Evolutionary conservation across 2,797 vertebrate species (phyloP).

Genomic region (Chaenodraco wilsoni): DNA sequence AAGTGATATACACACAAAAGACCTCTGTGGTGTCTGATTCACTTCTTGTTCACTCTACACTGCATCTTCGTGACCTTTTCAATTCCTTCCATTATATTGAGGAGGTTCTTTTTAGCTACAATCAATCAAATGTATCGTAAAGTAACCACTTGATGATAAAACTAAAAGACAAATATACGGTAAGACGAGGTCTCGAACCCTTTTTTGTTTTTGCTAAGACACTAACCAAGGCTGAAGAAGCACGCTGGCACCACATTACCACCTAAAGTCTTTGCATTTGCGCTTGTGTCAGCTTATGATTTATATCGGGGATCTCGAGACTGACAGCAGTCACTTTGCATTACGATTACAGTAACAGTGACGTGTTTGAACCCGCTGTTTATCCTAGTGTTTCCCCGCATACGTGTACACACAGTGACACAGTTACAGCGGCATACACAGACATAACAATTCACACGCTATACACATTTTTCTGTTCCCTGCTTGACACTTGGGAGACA

Average conservation of each 20-base stretch:
- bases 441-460: conserved; percentile 16
- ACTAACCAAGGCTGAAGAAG: conserved; percentile 25
- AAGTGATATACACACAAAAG: conserved; percentile 22
- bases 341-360: conserved; percentile 60
- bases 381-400: conserved; percentile 49
- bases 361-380: conserved; percentile 71
- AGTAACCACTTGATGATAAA: background rate
- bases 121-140: conserved; percentile 33
- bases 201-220: conserved; percentile 16
- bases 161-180: background rate
- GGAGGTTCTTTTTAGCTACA: conserved; percentile 41
- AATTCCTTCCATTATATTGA: conserved; percentile 53
- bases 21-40: conserved; percentile 11
- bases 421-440: conserved; percentile 43
- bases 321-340: conserved; percentile 68
- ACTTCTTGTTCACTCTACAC: background rate
- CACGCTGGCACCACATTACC: conserved; percentile 8
- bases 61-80: conserved; percentile 51
- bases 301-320: conserved; percentile 42
- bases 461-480: conserved; percentile 44
- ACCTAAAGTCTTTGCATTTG: conserved; percentile 9
- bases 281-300: conserved; percentile 24
- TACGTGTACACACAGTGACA: conserved; percentile 60
- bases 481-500: conserved; percentile 57
- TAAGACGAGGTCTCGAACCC: background rate